Percentiles rank a stretch among this genome's conserved stretches.
These are phyloP conservation scores for Sciurus niger DNA, from an alignment of 2,113 vertebrate species.

Conservation along the genomic window DNA sequence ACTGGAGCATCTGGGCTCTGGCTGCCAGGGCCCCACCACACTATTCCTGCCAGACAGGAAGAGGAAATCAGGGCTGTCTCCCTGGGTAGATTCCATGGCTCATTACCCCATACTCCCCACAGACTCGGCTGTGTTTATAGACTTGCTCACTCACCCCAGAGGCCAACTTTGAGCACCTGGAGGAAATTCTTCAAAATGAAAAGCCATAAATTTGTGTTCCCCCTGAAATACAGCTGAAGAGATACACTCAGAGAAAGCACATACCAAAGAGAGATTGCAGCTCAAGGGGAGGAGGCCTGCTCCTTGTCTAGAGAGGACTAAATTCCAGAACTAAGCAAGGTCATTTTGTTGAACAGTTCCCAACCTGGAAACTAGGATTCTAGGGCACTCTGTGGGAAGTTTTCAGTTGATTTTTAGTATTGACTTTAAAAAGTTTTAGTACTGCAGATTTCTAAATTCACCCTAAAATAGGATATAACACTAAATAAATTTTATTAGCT, in stretches of 20 bases:
- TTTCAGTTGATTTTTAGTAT: background rate
- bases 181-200: conserved; percentile 75
- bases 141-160: background rate
- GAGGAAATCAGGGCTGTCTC: background rate
- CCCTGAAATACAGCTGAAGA: background rate
- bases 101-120: background rate
- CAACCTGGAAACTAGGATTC: background rate
- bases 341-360: no score
- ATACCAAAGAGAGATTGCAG: background rate
- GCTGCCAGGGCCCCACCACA: background rate
- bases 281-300: background rate
- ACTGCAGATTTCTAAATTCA: background rate
- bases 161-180: conserved; percentile 69
- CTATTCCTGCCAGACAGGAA: conserved; percentile 30
- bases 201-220: conserved; percentile 67
- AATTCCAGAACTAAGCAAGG: background rate
- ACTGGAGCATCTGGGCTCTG: conserved; percentile 5
- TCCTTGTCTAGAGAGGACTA: background rate
- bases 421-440: background rate
- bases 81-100: background rate
- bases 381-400: background rate
- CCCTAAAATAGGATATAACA: background rate
- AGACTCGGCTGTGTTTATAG: conserved; percentile 57
- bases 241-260: background rate
- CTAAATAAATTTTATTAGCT: background rate